Conservation (phyloP, 2,797 vertebrate species). For the Clarias laeviceps region DNA sequence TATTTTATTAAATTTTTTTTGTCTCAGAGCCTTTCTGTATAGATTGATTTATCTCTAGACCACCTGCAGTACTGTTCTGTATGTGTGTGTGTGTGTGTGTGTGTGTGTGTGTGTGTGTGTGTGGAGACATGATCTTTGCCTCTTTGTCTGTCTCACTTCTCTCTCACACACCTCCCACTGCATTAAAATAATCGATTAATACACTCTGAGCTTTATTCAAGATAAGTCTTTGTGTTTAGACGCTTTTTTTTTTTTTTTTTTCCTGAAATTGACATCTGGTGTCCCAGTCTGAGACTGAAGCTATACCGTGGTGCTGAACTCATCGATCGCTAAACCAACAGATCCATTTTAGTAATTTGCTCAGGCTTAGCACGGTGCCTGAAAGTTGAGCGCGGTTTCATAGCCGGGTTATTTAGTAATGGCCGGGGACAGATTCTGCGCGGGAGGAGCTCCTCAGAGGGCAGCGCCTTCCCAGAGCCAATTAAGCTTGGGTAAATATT, state of each 20-base stretch:
- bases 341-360: background rate
- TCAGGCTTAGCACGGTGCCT: background rate
- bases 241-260: background rate
- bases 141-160: background rate
- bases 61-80: background rate
- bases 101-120: background rate
- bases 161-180: background rate
- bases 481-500: constrained; percentile 30
- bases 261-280: background rate
- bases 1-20: background rate
- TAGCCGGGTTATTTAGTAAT: constrained; percentile 7
- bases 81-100: background rate
- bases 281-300: constrained; percentile 7
- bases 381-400: background rate
- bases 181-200: constrained; percentile 27
- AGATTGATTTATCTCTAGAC: background rate
- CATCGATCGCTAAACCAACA: background rate
- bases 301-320: background rate
- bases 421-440: background rate
- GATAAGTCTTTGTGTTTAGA: background rate
- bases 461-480: background rate
- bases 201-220: constrained; percentile 5
- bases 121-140: background rate
- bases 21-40: background rate
- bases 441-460: background rate